Evolutionary conservation across 2,888 invertebrate species (phyloP).

Genomic region (Eudemis profundana): DNA sequence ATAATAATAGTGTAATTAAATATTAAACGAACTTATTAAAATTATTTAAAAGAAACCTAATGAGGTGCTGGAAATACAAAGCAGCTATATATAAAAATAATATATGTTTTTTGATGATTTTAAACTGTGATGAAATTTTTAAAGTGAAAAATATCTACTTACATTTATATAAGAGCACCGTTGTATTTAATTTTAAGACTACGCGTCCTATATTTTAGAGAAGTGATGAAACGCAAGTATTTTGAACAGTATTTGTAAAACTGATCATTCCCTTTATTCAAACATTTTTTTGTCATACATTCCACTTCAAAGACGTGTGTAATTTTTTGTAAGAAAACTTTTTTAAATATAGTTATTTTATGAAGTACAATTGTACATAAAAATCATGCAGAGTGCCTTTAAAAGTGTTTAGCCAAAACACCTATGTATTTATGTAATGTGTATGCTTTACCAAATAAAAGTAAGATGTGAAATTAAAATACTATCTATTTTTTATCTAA

Average conservation of each 20-base stretch:
- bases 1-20: conserved; percentile 32
- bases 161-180: conserved; percentile 53
- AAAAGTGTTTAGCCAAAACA: conserved; percentile 49
- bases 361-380: conserved; percentile 60
- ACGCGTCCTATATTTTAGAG: conserved; percentile 37
- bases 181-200: conserved; percentile 59
- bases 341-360: conserved; percentile 49
- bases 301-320: conserved; percentile 26
- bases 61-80: conserved; percentile 38
- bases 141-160: conserved; percentile 15
- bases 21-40: conserved; percentile 13
- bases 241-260: conserved; percentile 53
- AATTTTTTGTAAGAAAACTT: conserved; percentile 44
- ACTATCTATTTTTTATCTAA: conserved; percentile 44
- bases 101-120: conserved; percentile 12
- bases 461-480: conserved; percentile 51
- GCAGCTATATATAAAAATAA: conserved; percentile 21
- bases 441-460: conserved; percentile 68
- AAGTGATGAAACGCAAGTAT: conserved; percentile 42
- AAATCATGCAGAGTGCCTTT: conserved; percentile 67
- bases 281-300: conserved; percentile 23
- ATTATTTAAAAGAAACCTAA: conserved; percentile 18
- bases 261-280: conserved; percentile 52
- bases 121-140: conserved; percentile 33
- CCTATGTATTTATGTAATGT: conserved; percentile 57